Base-by-base conservation (phyloP, 2,888 invertebrate genomes). In the Heliconius erato region DNA sequence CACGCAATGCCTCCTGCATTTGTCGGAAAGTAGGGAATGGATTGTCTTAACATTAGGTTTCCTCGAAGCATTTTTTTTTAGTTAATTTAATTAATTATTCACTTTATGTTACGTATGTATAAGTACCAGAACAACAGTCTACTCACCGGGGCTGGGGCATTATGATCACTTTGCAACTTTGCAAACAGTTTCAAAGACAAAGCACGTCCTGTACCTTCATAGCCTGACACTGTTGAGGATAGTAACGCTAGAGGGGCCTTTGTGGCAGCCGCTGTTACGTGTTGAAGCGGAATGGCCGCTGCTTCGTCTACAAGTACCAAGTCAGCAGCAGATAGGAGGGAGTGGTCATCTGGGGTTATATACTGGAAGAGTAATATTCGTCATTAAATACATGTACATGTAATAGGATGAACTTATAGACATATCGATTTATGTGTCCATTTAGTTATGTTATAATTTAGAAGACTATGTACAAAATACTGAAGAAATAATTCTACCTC, bases 271-370 rank as follows among this genome's bases (percentile, higher is more conserved):
- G 98, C 97, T 86, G 98, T 98, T 0, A 99, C 99, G 88, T 98
- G 97, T 0, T 98, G 98, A 82, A 99, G 95, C 0, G 99, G 99
- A 87, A 99, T 99, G 12, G 99, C 99, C 0, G 99, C 99, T 2
- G 99, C 99, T 94, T 99, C 99, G 93, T 99, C 99, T 82, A 99
- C 99, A 0, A 99, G 97, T 59, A 99, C 96, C 68, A 99, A 93
- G 93, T 99, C 99, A 0, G 99, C 99, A 85, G 99, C 99, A 14
- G 98, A 97, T 59, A 99, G 96, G 84, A 98, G 97, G 82, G 98
- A 97, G 74, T 98, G 97, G 93, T 99, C 99, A 69, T 98, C 97
- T 0, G 99, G 99, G 84, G 98, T 98, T 90, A 99, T 99, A 93
- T 99, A 99, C 98, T 99, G 93, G 76, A 74, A 26, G 12, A 26